phyloP scores from a whole-genome alignment of 2,113 vertebrate species.

The Oreochromis spilurus region DNA sequence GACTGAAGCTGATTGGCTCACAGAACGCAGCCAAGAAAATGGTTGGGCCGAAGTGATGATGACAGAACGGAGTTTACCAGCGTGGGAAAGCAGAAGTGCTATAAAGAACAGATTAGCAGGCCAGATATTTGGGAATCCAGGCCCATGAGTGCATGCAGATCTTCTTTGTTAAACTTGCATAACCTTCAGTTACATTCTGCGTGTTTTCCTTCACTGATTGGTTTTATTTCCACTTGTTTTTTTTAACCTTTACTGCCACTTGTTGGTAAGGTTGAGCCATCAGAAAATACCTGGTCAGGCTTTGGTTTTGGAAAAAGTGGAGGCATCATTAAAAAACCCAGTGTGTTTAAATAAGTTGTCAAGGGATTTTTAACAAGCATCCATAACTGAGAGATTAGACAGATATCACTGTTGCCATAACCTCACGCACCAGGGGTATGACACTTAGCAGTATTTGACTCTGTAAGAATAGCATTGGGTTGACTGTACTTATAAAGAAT shows the following conservation, averaged over 20 bases:
- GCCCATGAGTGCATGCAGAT: not conserved
- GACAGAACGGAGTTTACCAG: not conserved
- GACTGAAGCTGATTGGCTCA: too few relatives aligned
- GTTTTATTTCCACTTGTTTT: not conserved
- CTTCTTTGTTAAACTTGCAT: not conserved
- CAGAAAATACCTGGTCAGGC: not conserved
- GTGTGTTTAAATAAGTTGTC: not conserved
- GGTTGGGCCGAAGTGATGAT: not conserved
- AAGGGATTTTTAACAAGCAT: not conserved
- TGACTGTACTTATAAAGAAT: conserved; percentile 1
- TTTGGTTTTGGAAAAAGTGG: not conserved
- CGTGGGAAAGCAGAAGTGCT: not conserved
- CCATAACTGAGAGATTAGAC: not conserved
- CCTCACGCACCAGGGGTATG: not conserved
- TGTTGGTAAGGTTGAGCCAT: not conserved
- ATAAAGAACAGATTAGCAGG: not conserved
- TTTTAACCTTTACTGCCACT: not conserved
- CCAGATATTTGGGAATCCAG: not conserved
- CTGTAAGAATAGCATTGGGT: not conserved
- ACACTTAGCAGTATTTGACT: not conserved
- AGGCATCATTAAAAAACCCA: not conserved
- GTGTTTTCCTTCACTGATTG: not conserved
- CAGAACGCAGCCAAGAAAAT: too few relatives aligned
- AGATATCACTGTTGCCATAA: not conserved
- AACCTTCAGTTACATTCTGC: not conserved